phyloP scores from a whole-genome alignment of 2,113 vertebrate species.

The Opisthocomus hoazin region DNA sequence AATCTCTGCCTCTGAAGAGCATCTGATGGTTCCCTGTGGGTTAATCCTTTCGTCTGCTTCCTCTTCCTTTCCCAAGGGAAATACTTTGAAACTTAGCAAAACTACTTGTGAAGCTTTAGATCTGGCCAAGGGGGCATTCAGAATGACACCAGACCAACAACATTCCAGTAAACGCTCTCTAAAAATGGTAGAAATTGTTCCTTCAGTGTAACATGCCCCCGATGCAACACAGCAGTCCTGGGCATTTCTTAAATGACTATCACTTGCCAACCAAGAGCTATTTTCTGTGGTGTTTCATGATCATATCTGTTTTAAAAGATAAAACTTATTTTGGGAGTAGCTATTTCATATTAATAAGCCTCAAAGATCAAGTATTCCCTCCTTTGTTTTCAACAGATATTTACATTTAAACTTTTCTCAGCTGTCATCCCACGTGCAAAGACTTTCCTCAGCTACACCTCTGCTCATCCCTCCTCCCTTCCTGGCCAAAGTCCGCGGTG shows the following conservation, averaged over 20 bases:
- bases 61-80: background rate
- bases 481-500: rapidly evolving
- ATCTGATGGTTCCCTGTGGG: background rate
- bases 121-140: background rate
- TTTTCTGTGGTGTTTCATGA: background rate
- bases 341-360: background rate
- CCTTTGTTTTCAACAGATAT: background rate
- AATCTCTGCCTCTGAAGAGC: background rate
- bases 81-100: background rate
- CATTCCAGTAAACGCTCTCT: background rate
- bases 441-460: too few relatives aligned
- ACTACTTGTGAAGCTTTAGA: background rate
- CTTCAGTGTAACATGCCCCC: background rate
- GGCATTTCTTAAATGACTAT: background rate
- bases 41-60: background rate
- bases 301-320: background rate
- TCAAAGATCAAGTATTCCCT: background rate
- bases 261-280: background rate
- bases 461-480: background rate
- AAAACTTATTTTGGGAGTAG: background rate
- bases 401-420: background rate
- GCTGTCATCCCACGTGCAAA: background rate
- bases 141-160: background rate
- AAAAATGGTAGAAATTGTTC: background rate
- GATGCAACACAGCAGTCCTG: background rate